These are phyloP conservation scores for Ptychodera flava DNA, from an alignment of 35 echinoderm and acorn worm species.

Conservation along the genomic window DNA sequence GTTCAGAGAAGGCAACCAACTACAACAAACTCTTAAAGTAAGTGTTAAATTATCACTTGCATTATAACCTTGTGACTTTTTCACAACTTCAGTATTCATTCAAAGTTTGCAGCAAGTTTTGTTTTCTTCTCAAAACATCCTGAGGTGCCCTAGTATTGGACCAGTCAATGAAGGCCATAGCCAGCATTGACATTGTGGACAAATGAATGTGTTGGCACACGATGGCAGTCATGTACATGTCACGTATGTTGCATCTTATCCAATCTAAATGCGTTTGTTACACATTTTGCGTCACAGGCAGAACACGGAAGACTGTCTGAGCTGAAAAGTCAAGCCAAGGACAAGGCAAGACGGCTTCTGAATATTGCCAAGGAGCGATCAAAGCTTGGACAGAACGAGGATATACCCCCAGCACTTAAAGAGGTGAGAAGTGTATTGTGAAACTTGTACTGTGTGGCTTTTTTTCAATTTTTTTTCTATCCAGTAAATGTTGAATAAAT, in stretches of 20 bases:
- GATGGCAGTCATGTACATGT: too few species aligned
- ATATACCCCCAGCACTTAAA: conserved; percentile 53
- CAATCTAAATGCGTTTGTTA: too few species aligned
- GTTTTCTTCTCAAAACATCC: too few species aligned
- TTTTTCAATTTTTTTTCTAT: conserved; percentile 3
- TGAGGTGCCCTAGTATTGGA: too few species aligned
- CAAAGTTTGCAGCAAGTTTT: too few species aligned
- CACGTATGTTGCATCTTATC: too few species aligned
- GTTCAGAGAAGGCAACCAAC: conserved; percentile 44
- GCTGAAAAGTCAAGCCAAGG: conserved; percentile 31
- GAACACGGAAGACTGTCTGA: conserved; percentile 5
- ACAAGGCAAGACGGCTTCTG: conserved; percentile 37
- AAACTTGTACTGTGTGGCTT: neutral
- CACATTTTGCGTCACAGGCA: conserved; percentile 16
- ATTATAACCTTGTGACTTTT: too few species aligned
- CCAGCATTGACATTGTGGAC: too few species aligned
- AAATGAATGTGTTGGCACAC: too few species aligned
- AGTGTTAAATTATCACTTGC: neutral
- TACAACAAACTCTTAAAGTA: conserved; percentile 49
- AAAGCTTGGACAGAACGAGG: conserved; percentile 18
- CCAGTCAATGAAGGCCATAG: too few species aligned
- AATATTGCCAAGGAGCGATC: conserved; percentile 44
- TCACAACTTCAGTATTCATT: too few species aligned
- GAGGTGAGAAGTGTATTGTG: conserved; percentile 26
- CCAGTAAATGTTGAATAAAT: too few species aligned